Percentiles rank a stretch among this genome's conserved stretches.
Conservation (phyloP, 2,888 invertebrate genomes). For the Ernsta delagoae region DNA sequence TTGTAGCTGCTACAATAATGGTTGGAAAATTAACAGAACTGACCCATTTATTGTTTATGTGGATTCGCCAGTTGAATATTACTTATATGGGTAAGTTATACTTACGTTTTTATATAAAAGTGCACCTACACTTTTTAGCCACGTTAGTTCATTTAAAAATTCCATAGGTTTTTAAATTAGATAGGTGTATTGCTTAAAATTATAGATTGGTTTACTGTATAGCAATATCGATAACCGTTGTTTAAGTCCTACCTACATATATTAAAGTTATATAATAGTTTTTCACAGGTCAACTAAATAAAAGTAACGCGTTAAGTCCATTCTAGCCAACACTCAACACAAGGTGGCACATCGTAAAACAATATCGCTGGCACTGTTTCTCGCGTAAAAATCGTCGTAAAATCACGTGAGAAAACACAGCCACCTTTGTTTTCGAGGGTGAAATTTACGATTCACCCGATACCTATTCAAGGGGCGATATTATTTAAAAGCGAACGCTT, state of each 20-base stretch:
- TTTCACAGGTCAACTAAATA: conserved; percentile 8
- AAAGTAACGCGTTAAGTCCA: conserved; percentile 9
- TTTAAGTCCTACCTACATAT: not conserved
- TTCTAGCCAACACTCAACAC: conserved; percentile 2
- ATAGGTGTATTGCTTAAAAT: no score
- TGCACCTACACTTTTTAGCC: no score
- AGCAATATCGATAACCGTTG: no score
- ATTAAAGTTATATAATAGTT: not conserved
- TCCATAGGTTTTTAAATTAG: no score
- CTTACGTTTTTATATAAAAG: no score
- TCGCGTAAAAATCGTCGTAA: conserved; percentile 36
- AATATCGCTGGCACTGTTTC: conserved; percentile 29
- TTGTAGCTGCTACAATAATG: conserved; percentile 15
- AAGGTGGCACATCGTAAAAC: conserved; percentile 24
- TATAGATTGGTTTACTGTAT: no score
- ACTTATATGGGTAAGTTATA: not conserved
- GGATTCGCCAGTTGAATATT: not conserved
- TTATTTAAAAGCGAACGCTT: conserved; percentile 58
- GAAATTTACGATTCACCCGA: conserved; percentile 36
- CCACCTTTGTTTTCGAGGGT: conserved; percentile 35
- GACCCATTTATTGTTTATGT: not conserved
- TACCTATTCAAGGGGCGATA: conserved; percentile 35
- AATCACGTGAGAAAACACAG: conserved; percentile 36
- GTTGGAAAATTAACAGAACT: conserved; percentile 13
- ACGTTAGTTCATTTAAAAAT: no score